A percentile compares a stretch with the other conserved stretches of the same genome.
These are phyloP conservation scores for Pimpla rufipes DNA, from an alignment of 2,888 invertebrate genomes.

Conservation along the genomic window DNA sequence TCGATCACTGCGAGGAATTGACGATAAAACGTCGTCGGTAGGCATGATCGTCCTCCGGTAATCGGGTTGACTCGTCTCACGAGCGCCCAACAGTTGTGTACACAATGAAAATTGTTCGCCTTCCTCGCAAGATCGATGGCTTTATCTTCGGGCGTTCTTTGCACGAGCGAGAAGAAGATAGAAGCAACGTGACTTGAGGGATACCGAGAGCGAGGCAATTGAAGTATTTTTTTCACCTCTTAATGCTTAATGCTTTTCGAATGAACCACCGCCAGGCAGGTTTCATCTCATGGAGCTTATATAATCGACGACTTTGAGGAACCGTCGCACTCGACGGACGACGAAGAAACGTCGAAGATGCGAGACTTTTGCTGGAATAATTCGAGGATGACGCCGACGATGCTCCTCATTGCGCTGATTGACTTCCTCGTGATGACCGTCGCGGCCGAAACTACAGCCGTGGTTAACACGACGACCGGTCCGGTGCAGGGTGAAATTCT, in stretches of 20 bases:
- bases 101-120: not conserved
- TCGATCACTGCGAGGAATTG: too few relatives aligned
- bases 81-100: not conserved
- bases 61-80: too few relatives aligned
- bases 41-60: too few relatives aligned
- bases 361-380: not conserved
- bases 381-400: not conserved
- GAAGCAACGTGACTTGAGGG: too few relatives aligned
- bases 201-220: too few relatives aligned
- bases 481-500: conserved; percentile 72
- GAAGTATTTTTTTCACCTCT: too few relatives aligned
- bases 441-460: conserved; percentile 40
- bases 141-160: not conserved
- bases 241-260: too few relatives aligned
- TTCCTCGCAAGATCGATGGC: not conserved
- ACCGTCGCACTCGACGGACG: not conserved
- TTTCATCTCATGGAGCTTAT: not conserved
- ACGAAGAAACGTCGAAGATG: conserved; percentile 1
- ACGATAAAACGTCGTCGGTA: too few relatives aligned
- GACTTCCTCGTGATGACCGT: not conserved
- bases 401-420: not conserved
- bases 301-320: not conserved
- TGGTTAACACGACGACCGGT: conserved; percentile 73
- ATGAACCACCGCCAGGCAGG: not conserved
- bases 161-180: not conserved